Evolutionary conservation across 37 sponge, comb jelly and placozoan species (phyloP).

Genomic region (Geodia barretti): DNA sequence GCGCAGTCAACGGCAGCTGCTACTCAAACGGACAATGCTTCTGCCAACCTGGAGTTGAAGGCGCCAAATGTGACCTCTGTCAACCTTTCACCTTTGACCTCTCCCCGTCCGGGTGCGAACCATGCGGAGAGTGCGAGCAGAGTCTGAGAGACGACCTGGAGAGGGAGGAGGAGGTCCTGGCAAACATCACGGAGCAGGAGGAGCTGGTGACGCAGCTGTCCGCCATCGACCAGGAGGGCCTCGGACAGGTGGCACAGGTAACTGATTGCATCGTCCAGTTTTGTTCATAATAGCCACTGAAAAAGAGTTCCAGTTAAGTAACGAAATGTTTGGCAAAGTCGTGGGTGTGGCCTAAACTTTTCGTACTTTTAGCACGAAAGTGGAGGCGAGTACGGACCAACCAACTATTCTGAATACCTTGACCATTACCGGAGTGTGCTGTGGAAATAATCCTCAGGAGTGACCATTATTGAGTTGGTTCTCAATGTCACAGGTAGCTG

Average conservation of each 20-base stretch:
- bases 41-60: constrained; percentile 56
- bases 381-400: too few relatives aligned
- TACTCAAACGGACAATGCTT: constrained; percentile 31
- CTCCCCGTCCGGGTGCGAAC: constrained; percentile 36
- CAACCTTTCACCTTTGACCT: constrained; percentile 38
- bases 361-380: too few relatives aligned
- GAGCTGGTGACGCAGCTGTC: not conserved
- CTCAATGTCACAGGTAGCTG: too few relatives aligned
- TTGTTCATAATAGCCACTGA: too few relatives aligned
- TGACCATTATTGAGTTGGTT: too few relatives aligned
- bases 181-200: not conserved
- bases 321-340: too few relatives aligned
- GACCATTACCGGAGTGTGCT: too few relatives aligned
- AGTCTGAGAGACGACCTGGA: not conserved
- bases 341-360: too few relatives aligned
- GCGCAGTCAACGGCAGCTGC: constrained; percentile 32
- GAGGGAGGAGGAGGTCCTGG: not conserved
- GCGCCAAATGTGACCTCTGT: constrained; percentile 58
- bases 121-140: constrained; percentile 40
- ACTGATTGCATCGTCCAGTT: too few relatives aligned
- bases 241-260: not conserved
- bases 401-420: too few relatives aligned
- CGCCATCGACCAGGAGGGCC: not conserved
- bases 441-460: too few relatives aligned
- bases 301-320: too few relatives aligned